Evolutionary conservation across 2,797 vertebrate species (phyloP).

Genomic region (Centropyge bicolor): DNA sequence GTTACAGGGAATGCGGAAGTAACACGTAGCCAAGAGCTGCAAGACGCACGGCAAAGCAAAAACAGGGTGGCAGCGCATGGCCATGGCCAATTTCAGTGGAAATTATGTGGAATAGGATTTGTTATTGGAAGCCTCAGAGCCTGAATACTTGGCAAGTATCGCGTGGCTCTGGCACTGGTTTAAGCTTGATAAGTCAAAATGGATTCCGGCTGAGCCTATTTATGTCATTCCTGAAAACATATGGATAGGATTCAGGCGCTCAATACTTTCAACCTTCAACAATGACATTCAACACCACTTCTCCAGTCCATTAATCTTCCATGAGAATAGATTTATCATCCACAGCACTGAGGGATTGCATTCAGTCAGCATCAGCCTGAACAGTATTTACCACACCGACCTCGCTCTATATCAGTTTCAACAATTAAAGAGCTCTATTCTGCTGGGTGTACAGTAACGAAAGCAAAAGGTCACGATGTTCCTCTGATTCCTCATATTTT

Average conservation of each 20-base stretch:
- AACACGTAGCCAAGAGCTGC: constrained; percentile 67
- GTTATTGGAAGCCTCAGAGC: constrained; percentile 82
- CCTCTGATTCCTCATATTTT: constrained; percentile 20
- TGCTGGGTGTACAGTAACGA: constrained; percentile 47
- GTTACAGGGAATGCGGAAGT: constrained; percentile 75
- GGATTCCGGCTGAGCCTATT: constrained; percentile 86
- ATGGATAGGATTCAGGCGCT: constrained; percentile 84
- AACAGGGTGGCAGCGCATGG: constrained; percentile 71
- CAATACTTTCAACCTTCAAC: constrained; percentile 86
- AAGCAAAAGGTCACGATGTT: constrained; percentile 52
- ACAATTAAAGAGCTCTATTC: constrained; percentile 66
- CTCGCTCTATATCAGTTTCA: constrained; percentile 69
- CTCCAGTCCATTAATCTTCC: constrained; percentile 84
- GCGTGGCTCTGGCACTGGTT: constrained; percentile 76
- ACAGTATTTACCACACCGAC: constrained; percentile 70
- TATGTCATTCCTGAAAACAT: constrained; percentile 87
- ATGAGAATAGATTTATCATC: constrained; percentile 84
- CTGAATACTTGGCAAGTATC: constrained; percentile 80
- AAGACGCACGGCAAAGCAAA: constrained; percentile 60
- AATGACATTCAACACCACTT: constrained; percentile 86
- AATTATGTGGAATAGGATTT: constrained; percentile 84
- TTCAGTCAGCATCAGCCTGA: constrained; percentile 72
- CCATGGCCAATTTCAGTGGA: constrained; percentile 81
- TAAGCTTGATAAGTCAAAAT: constrained; percentile 85
- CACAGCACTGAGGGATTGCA: constrained; percentile 69